Evolutionary conservation across 2,888 invertebrate genomes (phyloP), one percentile per base, ranked within the genome.

Genomic region (Epirrita christyi): DNA sequence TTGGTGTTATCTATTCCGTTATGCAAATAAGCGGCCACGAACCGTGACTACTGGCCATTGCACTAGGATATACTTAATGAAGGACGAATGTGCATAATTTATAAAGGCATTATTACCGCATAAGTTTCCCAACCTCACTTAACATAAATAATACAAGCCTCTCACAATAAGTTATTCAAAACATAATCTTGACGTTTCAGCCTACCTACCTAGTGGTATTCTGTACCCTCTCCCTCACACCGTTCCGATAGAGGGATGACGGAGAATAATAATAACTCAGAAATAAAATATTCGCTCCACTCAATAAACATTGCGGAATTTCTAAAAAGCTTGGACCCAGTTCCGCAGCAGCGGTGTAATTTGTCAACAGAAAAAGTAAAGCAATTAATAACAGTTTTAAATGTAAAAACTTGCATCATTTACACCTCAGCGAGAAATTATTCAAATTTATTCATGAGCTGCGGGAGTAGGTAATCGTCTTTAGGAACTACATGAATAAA

Each of bases 331-430:
- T 51, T 32, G 43, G 36, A 32, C 46, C 38, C 40, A 59, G 55
- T 38, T 43, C 57, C 49, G 57, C 67, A 67, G 69, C 71, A 61
- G 61, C 62, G 63, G 55, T 59, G 67, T 75, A 77, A 79, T 83
- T 83, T 81, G 77, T 80, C 75, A 78, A 72, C 75, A 72, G 67
- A 75, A 79, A 79, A 81, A 78, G 68, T 78, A 75, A 81, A 84
- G 78, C 77, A 78, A 87, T 86, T 86, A 86, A 85, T 84, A 87
- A 83, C 80, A 74, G 81, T 86, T 86, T 85, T 81, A 81, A 86
- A 88, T 86, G 86, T 84, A 87, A 86, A 88, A 89, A 88, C 85
- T 88, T 87, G 86, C 88, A 87, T 86, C 86, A 85, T 88, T 89
- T 85, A 85, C 87, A 87, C 86, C 85, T 88, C 80, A 77, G 78